Conservation (phyloP, 2,797 vertebrate species). For the Sebastes variabilis region DNA sequence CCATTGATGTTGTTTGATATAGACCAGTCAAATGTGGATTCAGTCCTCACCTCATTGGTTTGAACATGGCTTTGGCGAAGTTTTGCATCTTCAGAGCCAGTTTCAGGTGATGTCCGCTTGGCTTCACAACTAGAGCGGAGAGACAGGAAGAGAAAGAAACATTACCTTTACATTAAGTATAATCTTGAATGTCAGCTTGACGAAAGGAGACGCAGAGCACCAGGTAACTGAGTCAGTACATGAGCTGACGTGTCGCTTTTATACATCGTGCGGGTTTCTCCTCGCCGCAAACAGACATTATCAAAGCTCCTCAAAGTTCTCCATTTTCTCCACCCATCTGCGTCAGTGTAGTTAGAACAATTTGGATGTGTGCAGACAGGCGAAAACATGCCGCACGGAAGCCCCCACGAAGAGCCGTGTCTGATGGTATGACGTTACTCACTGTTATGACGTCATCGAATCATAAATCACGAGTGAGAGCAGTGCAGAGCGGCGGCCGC, state of each 20-base stretch:
- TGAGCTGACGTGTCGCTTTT: no score
- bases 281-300: no score
- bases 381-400: no score
- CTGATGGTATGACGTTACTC: no score
- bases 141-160: not conserved
- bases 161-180: not conserved
- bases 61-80: slow-evolving; percentile 97
- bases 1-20: not conserved
- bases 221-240: not conserved
- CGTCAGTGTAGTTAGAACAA: no score
- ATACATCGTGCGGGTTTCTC: no score
- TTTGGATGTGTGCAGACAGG: no score
- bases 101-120: slow-evolving; percentile 96
- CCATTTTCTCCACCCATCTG: no score
- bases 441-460: no score
- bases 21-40: not conserved
- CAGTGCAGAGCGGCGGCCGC: no score
- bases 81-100: slow-evolving; percentile 91
- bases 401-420: no score
- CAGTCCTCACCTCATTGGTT: slow-evolving; percentile 94
- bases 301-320: no score
- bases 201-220: not conserved
- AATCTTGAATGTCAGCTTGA: not conserved
- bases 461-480: not conserved
- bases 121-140: slow-evolving; percentile 90